Base-by-base conservation (phyloP, 2,113 vertebrate genomes). In the Loxodonta africana region DNA sequence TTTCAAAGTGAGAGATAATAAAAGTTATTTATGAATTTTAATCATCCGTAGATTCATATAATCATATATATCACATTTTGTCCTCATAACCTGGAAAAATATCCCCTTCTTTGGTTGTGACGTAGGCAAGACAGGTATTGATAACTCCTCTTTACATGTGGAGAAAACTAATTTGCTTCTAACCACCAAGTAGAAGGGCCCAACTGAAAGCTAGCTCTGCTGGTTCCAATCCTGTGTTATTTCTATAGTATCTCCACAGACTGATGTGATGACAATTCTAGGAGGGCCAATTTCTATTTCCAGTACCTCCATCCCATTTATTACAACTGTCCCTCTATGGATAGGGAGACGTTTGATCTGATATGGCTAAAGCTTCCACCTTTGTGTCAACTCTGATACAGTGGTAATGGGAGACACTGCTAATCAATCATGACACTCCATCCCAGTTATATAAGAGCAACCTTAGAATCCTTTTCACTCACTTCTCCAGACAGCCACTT, bases 1-100 rank as follows among this genome's bases (percentile, higher is more conserved):
- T 96, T 94, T 89, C 28, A 85, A 95, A 85, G 53, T 91, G 44
- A 81, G 63, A 85, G 69, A 65, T 74, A 53, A 71, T 57, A 65
- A 85, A 73, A n/a, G 5, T 73, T 62, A 89, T 74, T 85, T 85
- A 89, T 48, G 44, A 80, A 81, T 74, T 88, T 53, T 83, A 67
- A 63, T 63, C 33, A 88, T 12, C 23, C 8, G 73, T 71, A 71
- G 53, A 57, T 8, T 53, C 17, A 67, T 37, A 48, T 69, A 77
- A 53, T 78, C 60, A 23, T 33, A 37, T 23, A 18, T 26, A 28
- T 74, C 21, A 41, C 6, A 46, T 93, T 87, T 63, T 73, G 44
- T 67, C 78, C 41, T 91, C 23, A 37, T 78, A 69, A 87, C n/a
- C n/a, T 51, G 33, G 11, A 51, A 90, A 95, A 21, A 15, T 25